Base-by-base conservation (phyloP, 2,888 invertebrate species). In the Temnothorax unifasciatus region DNA sequence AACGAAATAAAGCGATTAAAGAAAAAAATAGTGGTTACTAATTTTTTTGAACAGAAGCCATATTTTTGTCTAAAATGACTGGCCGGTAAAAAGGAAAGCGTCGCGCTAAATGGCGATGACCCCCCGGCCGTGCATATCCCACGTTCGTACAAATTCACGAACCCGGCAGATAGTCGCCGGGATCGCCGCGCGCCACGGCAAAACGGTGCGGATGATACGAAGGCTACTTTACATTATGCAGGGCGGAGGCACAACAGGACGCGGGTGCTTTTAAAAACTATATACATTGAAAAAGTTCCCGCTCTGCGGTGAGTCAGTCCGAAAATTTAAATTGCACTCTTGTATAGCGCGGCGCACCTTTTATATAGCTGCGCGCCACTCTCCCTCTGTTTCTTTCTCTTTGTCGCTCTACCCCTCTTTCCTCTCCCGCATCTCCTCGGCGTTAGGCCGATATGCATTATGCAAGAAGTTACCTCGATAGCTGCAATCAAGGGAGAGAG, bases 241-340 rank as follows among this genome's bases (percentile, higher is more conserved):
- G 29, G 52, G 8, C n/a, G 25, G 66, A 34, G 29, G 29, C 29
- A 29, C 29, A 50, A 63, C 82, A 38, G 50, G 64, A 50, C 38
- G 21, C 74, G 85, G 83, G 81, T 71, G 85, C 87, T 91, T 91
- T 91, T 92, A 90, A 91, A 73, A 91, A 91, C 85, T 89, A 88
- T 87, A 89, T 89, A 90, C 90, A 90, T 91, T 91, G 91, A 92
- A 92, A 92, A 93, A 92, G 88, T 92, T 92, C 74, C 75, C 82
- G 86, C 75, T 61, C 68, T 82, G 71, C 68, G 82, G 71, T 73
- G 74, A 83, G 71, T 76, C 76, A 61, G 79, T 84, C 85, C 88
- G 83, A 89, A 88, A 91, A 93, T 92, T 93, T 90, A 91, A 91
- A 92, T 92, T 89, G 91, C 90, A 47, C 82, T 87, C 82, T 85